Percentiles rank a stretch among this genome's conserved stretches.
These are phyloP conservation scores for Dromius quadrimaculatus DNA, from an alignment of 2,888 invertebrate genomes.

Conservation along the genomic window DNA sequence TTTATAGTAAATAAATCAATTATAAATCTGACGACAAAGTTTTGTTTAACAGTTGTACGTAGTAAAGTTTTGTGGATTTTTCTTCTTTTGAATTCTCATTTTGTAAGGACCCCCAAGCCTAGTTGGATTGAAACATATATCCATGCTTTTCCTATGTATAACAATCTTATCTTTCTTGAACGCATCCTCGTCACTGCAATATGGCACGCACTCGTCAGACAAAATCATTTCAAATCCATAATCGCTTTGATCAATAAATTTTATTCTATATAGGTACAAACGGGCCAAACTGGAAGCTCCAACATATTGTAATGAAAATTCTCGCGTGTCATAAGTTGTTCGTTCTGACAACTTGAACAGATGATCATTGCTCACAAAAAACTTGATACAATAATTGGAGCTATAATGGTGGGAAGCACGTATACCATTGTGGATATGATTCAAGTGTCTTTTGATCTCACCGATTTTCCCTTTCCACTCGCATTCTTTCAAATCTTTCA, in stretches of 20 bases:
- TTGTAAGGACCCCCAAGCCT: too few species aligned
- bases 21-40: too few species aligned
- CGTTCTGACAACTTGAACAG: background rate
- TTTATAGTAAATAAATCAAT: too few species aligned
- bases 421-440: background rate
- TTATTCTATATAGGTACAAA: background rate
- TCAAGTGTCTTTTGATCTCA: background rate
- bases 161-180: background rate
- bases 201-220: background rate
- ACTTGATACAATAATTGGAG: too few species aligned
- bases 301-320: background rate
- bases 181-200: background rate
- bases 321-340: background rate
- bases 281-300: background rate
- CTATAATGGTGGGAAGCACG: background rate
- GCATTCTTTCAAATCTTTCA: background rate
- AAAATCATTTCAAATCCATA: background rate
- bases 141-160: background rate
- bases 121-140: too few species aligned
- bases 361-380: background rate
- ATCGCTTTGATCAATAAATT: constrained; percentile 1
- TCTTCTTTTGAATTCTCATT: too few species aligned
- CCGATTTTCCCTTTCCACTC: background rate
- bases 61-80: too few species aligned
- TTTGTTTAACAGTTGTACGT: too few species aligned